Base-by-base conservation (phyloP, 2,113 vertebrate genomes). In the Narcine bancroftii region DNA sequence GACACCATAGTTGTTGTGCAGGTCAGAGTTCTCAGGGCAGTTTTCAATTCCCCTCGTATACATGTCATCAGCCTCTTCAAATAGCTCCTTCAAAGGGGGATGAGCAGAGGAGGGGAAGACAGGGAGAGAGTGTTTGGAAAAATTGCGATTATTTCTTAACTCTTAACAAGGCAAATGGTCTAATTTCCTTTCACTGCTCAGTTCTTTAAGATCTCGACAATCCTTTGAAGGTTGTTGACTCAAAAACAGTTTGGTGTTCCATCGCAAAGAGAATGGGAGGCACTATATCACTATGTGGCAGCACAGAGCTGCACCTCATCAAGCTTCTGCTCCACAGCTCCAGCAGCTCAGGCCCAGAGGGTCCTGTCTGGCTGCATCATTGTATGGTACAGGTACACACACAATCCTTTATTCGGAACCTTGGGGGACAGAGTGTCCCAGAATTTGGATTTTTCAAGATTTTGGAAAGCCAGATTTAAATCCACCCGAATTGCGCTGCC, bases 1-100 rank as follows among this genome's bases (percentile, higher is more conserved):
- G 91, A 99, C 99, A 0, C 98, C 98, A 0, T 98, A 99, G 95
- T 99, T 99, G 93, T 99, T 99, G 93, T 99, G 97, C 72, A 99
- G 96, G 94, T 99, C 98, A 0, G 98, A 98, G 94, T 96, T 99
- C 93, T 99, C 98, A 0, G 98, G 97, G 79, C 98, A 99, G 75
- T 97, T 97, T 94, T 97, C 96, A 93, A 99, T 97, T 42, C 98
- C 99, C 92, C 96, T 95, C 79, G 96, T 94, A 92, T 99, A 99
- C 47, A 98, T 94, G 26, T 97, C 96, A 92, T 97, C 97, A 0
- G 98, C 98, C 94, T 99, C 98, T 92, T 95, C 93, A 89, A 97
- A 95, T 66, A 95, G 96, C 93, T 97, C 97, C 99, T 99, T 95
- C 60, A 93, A 47, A 65, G 56, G 19, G 66, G 47, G 71, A 92